phyloP scores from a whole-genome alignment of 2,888 invertebrate species.

The Tupiocoris notatus region DNA sequence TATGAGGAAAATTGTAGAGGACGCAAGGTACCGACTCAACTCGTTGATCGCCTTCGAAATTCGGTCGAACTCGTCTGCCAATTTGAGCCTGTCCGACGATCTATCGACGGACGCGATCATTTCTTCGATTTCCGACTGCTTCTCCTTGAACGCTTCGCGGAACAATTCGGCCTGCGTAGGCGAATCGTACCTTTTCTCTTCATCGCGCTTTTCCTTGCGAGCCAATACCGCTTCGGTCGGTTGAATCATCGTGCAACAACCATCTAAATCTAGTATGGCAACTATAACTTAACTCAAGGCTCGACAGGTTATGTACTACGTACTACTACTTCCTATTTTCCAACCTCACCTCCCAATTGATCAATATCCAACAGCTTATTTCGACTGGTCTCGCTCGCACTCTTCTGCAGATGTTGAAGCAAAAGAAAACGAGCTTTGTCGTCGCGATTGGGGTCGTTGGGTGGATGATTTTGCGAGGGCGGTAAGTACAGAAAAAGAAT shows the following conservation, averaged over 20 bases:
- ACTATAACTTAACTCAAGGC: no score
- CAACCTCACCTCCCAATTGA: not conserved
- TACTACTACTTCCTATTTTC: not conserved
- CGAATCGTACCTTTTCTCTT: conserved; percentile 64
- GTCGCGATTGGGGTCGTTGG: conserved; percentile 7
- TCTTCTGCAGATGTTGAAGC: conserved; percentile 6
- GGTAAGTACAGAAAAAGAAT: not conserved
- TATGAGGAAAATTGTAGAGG: conserved; percentile 65
- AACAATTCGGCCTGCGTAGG: conserved; percentile 67
- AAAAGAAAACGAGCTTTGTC: conserved; percentile 3
- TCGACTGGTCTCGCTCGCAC: not conserved
- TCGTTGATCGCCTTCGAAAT: conserved; percentile 45
- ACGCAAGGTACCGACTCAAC: conserved; percentile 46
- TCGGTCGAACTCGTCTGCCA: conserved; percentile 44
- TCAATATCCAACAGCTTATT: conserved; percentile 14
- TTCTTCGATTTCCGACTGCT: conserved; percentile 65
- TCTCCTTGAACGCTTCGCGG: conserved; percentile 66
- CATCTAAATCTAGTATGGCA: no score
- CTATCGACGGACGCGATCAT: conserved; percentile 57
- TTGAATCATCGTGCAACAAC: conserved; percentile 44
- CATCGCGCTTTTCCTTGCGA: conserved; percentile 65
- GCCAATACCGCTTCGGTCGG: conserved; percentile 48
- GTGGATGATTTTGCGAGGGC: not conserved
- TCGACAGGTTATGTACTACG: not conserved
- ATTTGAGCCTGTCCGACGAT: conserved; percentile 55